Evolutionary conservation across 2,888 invertebrate species (phyloP).

Genomic region (Dorcus hopei): DNA sequence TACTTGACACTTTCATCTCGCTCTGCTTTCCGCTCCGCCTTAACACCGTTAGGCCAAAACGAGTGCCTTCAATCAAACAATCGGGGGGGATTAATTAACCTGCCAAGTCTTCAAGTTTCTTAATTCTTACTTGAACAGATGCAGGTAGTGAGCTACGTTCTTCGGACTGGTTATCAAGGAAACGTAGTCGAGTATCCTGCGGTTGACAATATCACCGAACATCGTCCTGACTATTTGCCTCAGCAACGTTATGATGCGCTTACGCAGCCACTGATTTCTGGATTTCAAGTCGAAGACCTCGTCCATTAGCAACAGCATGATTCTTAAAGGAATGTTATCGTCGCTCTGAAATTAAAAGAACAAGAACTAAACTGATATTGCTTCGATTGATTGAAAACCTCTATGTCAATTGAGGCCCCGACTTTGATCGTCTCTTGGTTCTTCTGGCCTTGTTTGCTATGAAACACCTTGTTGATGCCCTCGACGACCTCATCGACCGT

Average conservation of each 20-base stretch:
- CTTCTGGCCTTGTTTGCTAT: slow-evolving; percentile 51
- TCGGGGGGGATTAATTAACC: neutral
- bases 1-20: slow-evolving; percentile 52
- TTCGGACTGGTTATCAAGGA: slow-evolving; percentile 82
- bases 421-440: slow-evolving; percentile 50
- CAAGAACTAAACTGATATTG: too few species aligned
- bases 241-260: slow-evolving; percentile 71
- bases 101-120: neutral
- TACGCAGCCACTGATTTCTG: slow-evolving; percentile 76
- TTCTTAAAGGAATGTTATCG: slow-evolving; percentile 77
- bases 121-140: slow-evolving; percentile 72
- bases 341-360: slow-evolving; percentile 51
- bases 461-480: slow-evolving; percentile 75
- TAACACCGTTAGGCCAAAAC: slow-evolving; percentile 59
- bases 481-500: slow-evolving; percentile 83
- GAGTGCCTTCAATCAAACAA: slow-evolving; percentile 49
- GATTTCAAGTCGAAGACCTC: slow-evolving; percentile 82
- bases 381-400: slow-evolving; percentile 45
- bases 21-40: slow-evolving; percentile 41
- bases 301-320: slow-evolving; percentile 75
- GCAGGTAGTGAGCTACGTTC: slow-evolving; percentile 83
- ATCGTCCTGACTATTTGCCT: slow-evolving; percentile 76
- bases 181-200: slow-evolving; percentile 85
- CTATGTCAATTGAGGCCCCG: slow-evolving; percentile 52
- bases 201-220: slow-evolving; percentile 79